phyloP scores from a whole-genome alignment of 1,140 invertebrate genomes.

The Aphis craccivora region DNA sequence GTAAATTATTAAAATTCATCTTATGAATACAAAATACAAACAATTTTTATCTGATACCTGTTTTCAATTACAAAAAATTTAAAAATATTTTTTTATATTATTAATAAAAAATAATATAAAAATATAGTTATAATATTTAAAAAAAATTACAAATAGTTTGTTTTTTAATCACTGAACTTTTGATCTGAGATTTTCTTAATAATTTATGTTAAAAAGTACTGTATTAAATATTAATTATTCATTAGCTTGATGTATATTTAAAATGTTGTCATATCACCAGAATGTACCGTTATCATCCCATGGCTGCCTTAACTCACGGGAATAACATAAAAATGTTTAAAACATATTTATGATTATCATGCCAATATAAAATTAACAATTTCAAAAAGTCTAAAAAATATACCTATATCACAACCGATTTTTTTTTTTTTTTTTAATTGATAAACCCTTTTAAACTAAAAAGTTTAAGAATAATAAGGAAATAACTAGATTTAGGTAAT shows the following conservation, averaged over 20 bases:
- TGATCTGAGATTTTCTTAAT: background rate
- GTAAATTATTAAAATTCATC: background rate
- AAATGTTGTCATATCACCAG: background rate
- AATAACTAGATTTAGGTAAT: background rate
- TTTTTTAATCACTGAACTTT: background rate
- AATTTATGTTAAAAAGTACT: background rate
- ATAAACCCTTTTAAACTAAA: background rate
- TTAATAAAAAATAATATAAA: background rate
- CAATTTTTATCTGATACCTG: too few species aligned
- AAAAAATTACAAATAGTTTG: background rate
- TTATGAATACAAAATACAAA: background rate
- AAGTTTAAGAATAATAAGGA: background rate
- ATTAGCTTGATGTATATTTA: background rate
- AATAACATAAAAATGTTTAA: background rate
- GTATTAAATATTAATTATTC: background rate
- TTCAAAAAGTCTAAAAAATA: conserved; percentile 2
- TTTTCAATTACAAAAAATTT: too few species aligned
- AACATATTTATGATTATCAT: background rate
- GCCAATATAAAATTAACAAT: background rate
- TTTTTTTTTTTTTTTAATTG: background rate
- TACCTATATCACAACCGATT: background rate
- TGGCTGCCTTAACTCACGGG: background rate
- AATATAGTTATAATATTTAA: background rate
- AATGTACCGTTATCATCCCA: background rate
- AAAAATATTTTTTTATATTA: background rate